Percentiles rank a stretch among this genome's conserved stretches.
Evolutionary conservation across 2,888 invertebrate species (phyloP).

Genomic region (Drosophila borealis): DNA sequence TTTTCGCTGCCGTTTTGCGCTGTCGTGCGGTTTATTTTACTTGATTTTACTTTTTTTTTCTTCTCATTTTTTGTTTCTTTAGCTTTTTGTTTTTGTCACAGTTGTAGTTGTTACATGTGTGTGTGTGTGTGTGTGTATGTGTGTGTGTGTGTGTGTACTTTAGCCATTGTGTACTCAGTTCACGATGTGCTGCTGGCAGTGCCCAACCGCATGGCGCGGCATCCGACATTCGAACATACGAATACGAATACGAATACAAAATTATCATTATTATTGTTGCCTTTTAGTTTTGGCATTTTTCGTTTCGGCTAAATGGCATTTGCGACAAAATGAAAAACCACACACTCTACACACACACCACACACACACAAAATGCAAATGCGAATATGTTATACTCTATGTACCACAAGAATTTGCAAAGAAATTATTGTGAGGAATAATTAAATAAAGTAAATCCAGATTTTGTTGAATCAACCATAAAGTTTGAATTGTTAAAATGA

Average conservation of each 20-base stretch:
- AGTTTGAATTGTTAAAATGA: no score
- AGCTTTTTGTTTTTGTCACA: conserved; percentile 43
- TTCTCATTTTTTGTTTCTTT: conserved; percentile 26
- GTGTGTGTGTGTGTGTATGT: neutral
- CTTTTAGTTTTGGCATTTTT: conserved; percentile 53
- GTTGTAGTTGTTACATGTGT: conserved; percentile 29
- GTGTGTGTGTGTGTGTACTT: conserved; percentile 55
- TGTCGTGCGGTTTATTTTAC: conserved; percentile 73
- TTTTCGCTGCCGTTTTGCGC: conserved; percentile 61
- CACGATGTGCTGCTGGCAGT: conserved; percentile 54
- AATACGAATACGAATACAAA: conserved; percentile 42
- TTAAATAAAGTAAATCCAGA: no score
- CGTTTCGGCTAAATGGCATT: conserved; percentile 57
- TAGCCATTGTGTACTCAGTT: conserved; percentile 76
- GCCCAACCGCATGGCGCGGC: conserved; percentile 53
- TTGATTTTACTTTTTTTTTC: conserved; percentile 47
- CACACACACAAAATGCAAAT: conserved; percentile 14
- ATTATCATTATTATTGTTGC: conserved; percentile 57
- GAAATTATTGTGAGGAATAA: no score
- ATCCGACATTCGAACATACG: conserved; percentile 33
- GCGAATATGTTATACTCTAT: conserved; percentile 14
- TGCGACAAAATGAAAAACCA: conserved; percentile 38
- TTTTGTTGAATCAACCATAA: no score
- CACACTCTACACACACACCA: conserved; percentile 6
- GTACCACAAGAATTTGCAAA: no score